Conservation (phyloP, 2,888 invertebrate species). For the Arge pagana region DNA sequence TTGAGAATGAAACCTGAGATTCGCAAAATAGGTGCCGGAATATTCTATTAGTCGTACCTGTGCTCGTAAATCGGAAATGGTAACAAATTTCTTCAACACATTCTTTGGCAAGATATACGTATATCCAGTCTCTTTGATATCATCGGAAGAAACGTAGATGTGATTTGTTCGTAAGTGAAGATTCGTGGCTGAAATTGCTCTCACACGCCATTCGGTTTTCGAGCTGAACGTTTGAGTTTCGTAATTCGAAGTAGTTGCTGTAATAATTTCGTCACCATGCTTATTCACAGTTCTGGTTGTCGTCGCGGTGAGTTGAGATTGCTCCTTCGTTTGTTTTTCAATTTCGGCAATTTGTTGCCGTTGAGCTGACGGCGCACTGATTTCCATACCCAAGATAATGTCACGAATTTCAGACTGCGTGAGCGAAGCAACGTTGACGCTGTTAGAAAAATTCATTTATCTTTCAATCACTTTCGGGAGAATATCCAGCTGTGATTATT, state of each 20-base stretch:
- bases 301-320: slow-evolving; percentile 96
- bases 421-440: slow-evolving; percentile 96
- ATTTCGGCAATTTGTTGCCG: slow-evolving; percentile 99
- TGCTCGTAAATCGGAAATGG: slow-evolving; percentile 96
- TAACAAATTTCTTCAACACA: slow-evolving; percentile 97
- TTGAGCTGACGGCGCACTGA: slow-evolving; percentile 98
- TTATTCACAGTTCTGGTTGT: slow-evolving; percentile 99
- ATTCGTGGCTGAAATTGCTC: slow-evolving; percentile 98
- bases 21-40: neutral
- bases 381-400: slow-evolving; percentile 99
- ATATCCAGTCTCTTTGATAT: slow-evolving; percentile 99
- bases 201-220: slow-evolving; percentile 98
- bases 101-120: slow-evolving; percentile 95
- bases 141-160: slow-evolving; percentile 98
- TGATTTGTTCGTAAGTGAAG: slow-evolving; percentile 97
- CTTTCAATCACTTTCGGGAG: neutral
- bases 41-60: slow-evolving; percentile 66
- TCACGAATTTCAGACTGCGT: slow-evolving; percentile 99
- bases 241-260: slow-evolving; percentile 98
- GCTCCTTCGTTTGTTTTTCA: slow-evolving; percentile 99
- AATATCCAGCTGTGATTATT: neutral
- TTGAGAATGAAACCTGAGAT: neutral
- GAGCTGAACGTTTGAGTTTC: slow-evolving; percentile 98
- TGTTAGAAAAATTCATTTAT: slow-evolving; percentile 46
- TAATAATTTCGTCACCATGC: slow-evolving; percentile 99